Base-by-base conservation (phyloP, 2,113 vertebrate species). In the Hippotragus niger region DNA sequence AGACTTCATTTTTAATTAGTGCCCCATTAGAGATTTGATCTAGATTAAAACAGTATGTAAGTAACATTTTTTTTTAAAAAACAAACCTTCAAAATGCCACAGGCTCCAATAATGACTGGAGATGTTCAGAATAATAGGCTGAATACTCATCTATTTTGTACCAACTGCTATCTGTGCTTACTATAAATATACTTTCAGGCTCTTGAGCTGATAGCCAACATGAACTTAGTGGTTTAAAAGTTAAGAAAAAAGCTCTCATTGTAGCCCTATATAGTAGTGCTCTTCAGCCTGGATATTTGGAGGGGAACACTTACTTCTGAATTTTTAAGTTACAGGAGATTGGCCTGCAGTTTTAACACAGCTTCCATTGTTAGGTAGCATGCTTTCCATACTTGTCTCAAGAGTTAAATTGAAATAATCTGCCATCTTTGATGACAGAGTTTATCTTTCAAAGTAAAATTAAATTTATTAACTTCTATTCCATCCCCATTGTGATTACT, bases 281-380 rank as follows among this genome's bases (percentile, higher is more conserved):
- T 94, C 0, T 92, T 82, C 14, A 87, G 5, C 12, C 33, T 10
- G 76, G 6, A 40, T 84, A 2, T 95, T 96, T 64, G 14, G 71
- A 43, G 47, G 62, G 58, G 25, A 92, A 31, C 29, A 57, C 29
- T 40, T 25, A 93, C 29, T 67, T 83, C 6, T 96, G 53, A 78
- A 84, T 86, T 95, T 96, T 90, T 83, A 89, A 89, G 86, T 87
- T 95, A 58, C 10, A 80, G 92, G 57, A 94, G 36, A 81, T 58
- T 71, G 45, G 8, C 23, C 31, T 93, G 29, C 62, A 82, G 2
- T 90, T 93, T 96, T 93, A 90, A 88, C 29, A 83, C 40, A 52
- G 21, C n/a, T 95, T 95, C 13, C 21, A 31, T 93, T 84, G 25
- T 50, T 88, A 23, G 17, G 1, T 87, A 90, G 31, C 62, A 64